Conservation (phyloP, 2,888 invertebrate genomes). For the Xylota segnis region DNA sequence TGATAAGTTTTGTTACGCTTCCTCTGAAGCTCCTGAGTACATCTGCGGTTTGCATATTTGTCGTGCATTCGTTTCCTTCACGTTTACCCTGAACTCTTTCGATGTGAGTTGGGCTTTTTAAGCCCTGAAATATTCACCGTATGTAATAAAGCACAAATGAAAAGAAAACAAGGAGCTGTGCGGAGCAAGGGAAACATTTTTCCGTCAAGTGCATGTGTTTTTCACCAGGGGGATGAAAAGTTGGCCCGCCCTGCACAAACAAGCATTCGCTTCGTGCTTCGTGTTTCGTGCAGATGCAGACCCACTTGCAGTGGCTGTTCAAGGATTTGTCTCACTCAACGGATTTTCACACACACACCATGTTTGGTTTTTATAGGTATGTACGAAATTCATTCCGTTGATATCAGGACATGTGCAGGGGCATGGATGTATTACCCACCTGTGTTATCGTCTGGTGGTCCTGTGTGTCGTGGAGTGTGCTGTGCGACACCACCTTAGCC, state of each 20-base stretch:
- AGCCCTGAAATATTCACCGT: conserved; percentile 65
- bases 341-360: conserved; percentile 61
- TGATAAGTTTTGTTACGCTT: conserved; percentile 61
- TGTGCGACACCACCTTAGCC: conserved; percentile 56
- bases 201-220: conserved; percentile 73
- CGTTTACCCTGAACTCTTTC: conserved; percentile 19
- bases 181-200: conserved; percentile 60
- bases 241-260: conserved; percentile 43
- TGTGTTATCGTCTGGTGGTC: conserved; percentile 54
- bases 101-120: conserved; percentile 47
- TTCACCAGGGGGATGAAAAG: conserved; percentile 55
- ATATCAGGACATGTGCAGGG: conserved; percentile 73
- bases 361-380: conserved; percentile 41
- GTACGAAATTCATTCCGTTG: conserved; percentile 63
- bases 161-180: conserved; percentile 63
- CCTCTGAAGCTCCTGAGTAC: conserved; percentile 37
- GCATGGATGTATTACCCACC: conserved; percentile 65
- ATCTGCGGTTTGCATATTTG: conserved; percentile 72
- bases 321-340: conserved; percentile 74
- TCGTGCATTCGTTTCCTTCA: conserved; percentile 49
- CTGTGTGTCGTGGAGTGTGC: conserved; percentile 40
- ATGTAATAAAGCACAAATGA: conserved; percentile 73
- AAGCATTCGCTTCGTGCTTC: conserved; percentile 35
- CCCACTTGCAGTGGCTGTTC: conserved; percentile 57
- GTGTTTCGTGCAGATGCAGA: too few species aligned